Evolutionary conservation across 2,888 invertebrate genomes (phyloP), one percentile per base, ranked within the genome.

Genomic region (Silvanus unidentatus): DNA sequence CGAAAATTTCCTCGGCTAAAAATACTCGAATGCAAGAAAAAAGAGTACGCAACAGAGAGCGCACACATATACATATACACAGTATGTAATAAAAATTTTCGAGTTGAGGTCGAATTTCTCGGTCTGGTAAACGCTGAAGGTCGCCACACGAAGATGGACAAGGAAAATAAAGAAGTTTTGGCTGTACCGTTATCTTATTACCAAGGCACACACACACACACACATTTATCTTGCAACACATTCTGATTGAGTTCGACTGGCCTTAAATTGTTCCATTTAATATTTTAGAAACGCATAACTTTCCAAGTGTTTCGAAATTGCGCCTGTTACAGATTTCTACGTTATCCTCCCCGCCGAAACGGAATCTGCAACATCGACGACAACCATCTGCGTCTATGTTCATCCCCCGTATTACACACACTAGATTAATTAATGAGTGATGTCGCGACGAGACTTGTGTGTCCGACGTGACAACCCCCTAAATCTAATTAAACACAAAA

Each of bases 401-500:
- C n/a, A n/a, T n/a, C n/a, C n/a, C n/a, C n/a, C n/a, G n/a, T n/a
- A n/a, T n/a, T n/a, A n/a, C n/a, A n/a, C n/a, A n/a, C 47, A 46
- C 47, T 44, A 53, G 48, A 53, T 52, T 56, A 60, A 60, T 57
- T 58, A 60, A 59, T 57, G 57, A 59, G 50, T 58, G 57, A 59
- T 55, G 54, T 54, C 54, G 52, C 51, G 54, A 53, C 53, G 51
- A 57, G 58, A 55, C 48, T 6, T 28, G 28, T 32, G 12, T 12
- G 12, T 8, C 52, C 54, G 55, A 61, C 62, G 62, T 65, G 64
- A 63, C 61, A 60, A 62, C 52, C 22, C 56, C 59, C 55, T 11
- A 47, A 54, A 58, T 58, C 62, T 68, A 69, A 67, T 68, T 69
- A 69, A 69, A 69, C 67, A 65, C 63, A 63, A 64, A 57, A 64